A percentile compares a stretch with the other conserved stretches of the same genome.
Evolutionary conservation across 37 sponge, comb jelly and placozoan species (phyloP).

Genomic region (Oscarella lobularis): DNA sequence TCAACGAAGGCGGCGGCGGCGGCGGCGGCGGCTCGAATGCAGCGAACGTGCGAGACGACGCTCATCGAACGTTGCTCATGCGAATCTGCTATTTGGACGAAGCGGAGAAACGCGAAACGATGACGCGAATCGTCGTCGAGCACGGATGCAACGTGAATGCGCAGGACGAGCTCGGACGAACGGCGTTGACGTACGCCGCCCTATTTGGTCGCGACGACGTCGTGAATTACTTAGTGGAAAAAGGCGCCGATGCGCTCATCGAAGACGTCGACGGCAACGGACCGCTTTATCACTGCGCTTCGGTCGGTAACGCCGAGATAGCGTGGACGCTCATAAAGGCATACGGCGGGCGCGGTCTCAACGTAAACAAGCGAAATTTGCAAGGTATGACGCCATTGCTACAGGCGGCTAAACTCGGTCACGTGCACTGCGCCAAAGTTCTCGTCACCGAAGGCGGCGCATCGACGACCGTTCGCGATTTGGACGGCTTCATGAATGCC

Average conservation of each 20-base stretch:
- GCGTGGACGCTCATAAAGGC: slow-evolving; percentile 22
- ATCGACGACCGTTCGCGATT: slow-evolving; percentile 45
- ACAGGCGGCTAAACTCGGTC: slow-evolving; percentile 30
- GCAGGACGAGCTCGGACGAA: slow-evolving; percentile 35
- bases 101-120: neutral
- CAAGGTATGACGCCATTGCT: slow-evolving; percentile 63
- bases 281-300: slow-evolving; percentile 32
- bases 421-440: slow-evolving; percentile 29
- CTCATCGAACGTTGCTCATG: slow-evolving; percentile 20
- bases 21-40: no score
- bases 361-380: slow-evolving; percentile 54
- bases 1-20: neutral
- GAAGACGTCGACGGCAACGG: slow-evolving; percentile 50
- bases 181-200: slow-evolving; percentile 42
- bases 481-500: slow-evolving; percentile 63
- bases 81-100: slow-evolving; percentile 15
- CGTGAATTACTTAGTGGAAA: slow-evolving; percentile 5
- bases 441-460: slow-evolving; percentile 51
- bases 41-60: neutral
- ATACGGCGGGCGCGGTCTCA: neutral
- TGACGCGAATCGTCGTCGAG: slow-evolving; percentile 20
- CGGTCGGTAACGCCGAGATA: slow-evolving; percentile 21
- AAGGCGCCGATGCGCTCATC: slow-evolving; percentile 9
- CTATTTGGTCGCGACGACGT: slow-evolving; percentile 16
- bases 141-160: slow-evolving; percentile 39